Percentiles rank a stretch among this genome's conserved stretches.
Conservation (phyloP, 2,113 vertebrate genomes). For the Arvicanthis niloticus region DNA sequence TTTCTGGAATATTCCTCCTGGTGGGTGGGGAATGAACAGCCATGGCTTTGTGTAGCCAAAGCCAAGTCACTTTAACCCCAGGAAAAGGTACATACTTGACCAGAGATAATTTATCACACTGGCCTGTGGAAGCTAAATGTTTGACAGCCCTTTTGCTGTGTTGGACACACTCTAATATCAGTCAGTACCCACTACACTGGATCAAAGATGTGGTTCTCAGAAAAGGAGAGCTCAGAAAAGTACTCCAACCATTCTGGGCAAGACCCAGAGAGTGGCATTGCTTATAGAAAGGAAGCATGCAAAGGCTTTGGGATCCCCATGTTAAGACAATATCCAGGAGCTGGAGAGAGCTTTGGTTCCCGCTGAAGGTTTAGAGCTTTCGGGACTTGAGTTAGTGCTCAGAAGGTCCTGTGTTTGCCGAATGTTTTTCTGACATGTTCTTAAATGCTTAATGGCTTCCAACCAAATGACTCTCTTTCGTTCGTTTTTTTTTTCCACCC, state of each 20-base stretch:
- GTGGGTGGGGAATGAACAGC: not conserved
- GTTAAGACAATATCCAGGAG: not conserved
- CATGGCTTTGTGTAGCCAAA: not conserved
- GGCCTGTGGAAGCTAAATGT: not conserved
- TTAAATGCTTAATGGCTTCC: not conserved
- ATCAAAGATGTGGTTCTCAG: not conserved
- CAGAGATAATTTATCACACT: not conserved
- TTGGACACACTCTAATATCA: not conserved
- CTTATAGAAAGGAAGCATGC: not conserved
- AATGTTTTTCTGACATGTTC: not conserved
- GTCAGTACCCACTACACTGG: not conserved
- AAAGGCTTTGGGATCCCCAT: fast-evolving
- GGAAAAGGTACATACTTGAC: not conserved
- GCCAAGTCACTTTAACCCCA: not conserved
- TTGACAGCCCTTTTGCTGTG: not conserved
- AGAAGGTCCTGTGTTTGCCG: not conserved
- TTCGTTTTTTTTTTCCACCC: not conserved
- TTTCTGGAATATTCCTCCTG: constrained; percentile 52
- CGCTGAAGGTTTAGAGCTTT: too few relatives aligned
- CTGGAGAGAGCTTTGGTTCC: not conserved
- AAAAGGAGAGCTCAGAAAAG: not conserved
- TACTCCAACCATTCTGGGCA: not conserved
- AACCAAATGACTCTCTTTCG: not conserved
- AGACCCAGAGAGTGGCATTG: not conserved
- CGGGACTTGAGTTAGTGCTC: fast-evolving